A percentile compares a stretch with the other conserved stretches of the same genome.
phyloP scores from a whole-genome alignment of 2,113 vertebrate genomes.

The Neofelis nebulosa region DNA sequence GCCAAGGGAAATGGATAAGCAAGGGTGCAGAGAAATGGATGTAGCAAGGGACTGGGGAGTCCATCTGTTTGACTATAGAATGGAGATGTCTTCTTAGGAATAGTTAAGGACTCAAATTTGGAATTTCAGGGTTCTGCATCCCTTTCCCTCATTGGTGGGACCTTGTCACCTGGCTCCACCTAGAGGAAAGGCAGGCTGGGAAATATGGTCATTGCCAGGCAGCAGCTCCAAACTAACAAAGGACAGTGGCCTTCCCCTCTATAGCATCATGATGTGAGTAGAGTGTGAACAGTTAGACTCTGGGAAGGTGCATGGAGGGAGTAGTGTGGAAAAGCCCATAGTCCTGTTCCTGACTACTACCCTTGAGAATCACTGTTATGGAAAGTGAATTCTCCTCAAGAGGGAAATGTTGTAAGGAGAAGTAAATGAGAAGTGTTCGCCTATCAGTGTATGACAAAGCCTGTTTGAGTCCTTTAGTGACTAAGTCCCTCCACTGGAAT shows the following conservation, averaged over 20 bases:
- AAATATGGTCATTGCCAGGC: not conserved
- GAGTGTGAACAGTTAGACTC: not conserved
- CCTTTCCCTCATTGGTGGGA: not conserved
- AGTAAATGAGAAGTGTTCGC: not conserved
- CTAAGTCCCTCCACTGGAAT: not conserved
- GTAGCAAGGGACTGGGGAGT: too few species aligned
- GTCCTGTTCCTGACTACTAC: not conserved
- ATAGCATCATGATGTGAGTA: accelerated
- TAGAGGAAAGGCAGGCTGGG: not conserved
- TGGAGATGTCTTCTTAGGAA: not conserved
- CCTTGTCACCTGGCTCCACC: not conserved
- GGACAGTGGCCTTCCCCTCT: not conserved
- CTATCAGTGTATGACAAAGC: accelerated
- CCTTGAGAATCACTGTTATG: not conserved
- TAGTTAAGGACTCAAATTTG: not conserved
- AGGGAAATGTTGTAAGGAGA: not conserved
- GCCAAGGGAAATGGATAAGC: not conserved
- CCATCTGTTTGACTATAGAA: not conserved
- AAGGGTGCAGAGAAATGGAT: not conserved
- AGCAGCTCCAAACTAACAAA: not conserved
- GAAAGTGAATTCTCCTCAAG: not conserved
- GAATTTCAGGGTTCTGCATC: not conserved
- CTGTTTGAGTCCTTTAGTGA: not conserved
- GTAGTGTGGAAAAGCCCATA: not conserved
- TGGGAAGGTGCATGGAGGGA: not conserved